These are phyloP conservation scores for Nothobranchius furzeri DNA, from an alignment of 2,113 vertebrate genomes.

Conservation along the genomic window DNA sequence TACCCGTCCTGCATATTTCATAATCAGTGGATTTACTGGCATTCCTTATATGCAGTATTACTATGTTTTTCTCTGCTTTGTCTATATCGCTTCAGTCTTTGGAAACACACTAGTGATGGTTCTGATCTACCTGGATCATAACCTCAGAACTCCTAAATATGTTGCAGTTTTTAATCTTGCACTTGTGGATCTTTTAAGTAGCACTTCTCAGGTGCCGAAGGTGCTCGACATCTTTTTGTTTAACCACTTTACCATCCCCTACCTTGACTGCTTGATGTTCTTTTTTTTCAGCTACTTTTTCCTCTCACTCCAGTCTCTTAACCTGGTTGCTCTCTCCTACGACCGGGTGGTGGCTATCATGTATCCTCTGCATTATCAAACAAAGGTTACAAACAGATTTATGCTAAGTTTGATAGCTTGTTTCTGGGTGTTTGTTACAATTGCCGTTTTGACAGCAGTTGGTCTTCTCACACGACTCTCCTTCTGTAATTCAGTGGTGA, in stretches of 20 bases:
- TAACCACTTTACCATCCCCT: slow-evolving; percentile 46
- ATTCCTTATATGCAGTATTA: slow-evolving; percentile 64
- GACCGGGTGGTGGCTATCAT: slow-evolving; percentile 26
- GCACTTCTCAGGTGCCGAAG: slow-evolving; percentile 70
- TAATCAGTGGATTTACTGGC: slow-evolving; percentile 63
- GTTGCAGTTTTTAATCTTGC: slow-evolving; percentile 47
- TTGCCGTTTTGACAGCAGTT: not conserved
- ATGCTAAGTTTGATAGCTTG: slow-evolving; percentile 3
- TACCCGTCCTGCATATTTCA: slow-evolving; percentile 66
- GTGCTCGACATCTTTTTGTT: slow-evolving; percentile 73
- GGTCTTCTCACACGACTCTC: slow-evolving; percentile 46
- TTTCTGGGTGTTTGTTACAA: slow-evolving; percentile 8
- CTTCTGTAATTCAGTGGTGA: not conserved
- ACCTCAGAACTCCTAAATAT: slow-evolving; percentile 69
- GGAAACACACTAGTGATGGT: slow-evolving; percentile 63
- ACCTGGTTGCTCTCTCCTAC: slow-evolving; percentile 13
- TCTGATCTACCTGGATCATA: slow-evolving; percentile 61
- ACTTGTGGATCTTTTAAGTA: slow-evolving; percentile 69
- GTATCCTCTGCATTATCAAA: slow-evolving; percentile 19
- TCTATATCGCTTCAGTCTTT: slow-evolving; percentile 64
- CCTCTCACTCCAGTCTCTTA: slow-evolving; percentile 23
- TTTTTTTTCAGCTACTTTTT: slow-evolving; percentile 20
- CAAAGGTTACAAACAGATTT: slow-evolving; percentile 4
- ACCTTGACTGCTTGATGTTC: slow-evolving; percentile 60
- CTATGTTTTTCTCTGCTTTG: slow-evolving; percentile 65